A percentile compares a stretch with the other conserved stretches of the same genome.
Evolutionary conservation across 2,113 vertebrate species (phyloP).

Genomic region (Cavia aperea): DNA sequence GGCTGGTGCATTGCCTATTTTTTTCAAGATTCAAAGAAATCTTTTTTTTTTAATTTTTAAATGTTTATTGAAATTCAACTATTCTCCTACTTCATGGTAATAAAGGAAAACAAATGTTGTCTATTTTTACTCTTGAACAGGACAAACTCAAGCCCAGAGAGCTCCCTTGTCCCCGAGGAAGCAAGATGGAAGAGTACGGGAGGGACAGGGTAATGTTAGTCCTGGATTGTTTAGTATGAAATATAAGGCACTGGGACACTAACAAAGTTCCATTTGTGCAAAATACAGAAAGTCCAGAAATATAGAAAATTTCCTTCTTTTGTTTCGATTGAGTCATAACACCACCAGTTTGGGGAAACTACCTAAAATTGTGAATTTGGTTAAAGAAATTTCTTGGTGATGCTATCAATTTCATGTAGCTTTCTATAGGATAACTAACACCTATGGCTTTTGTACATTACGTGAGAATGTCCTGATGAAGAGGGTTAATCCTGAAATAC

Average conservation of each 20-base stretch:
- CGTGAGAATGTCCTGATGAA: neutral
- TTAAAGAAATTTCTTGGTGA: constrained; percentile 29
- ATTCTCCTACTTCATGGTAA: neutral
- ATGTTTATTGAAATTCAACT: neutral
- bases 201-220: neutral
- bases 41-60: neutral
- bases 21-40: neutral
- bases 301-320: neutral
- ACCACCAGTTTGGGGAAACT: neutral
- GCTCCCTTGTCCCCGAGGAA: neutral
- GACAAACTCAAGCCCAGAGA: neutral
- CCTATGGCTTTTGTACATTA: neutral
- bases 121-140: neutral
- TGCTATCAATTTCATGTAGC: neutral
- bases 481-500: neutral
- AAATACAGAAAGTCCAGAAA: neutral
- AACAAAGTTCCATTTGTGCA: neutral
- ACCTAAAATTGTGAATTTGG: neutral
- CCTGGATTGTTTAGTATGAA: neutral
- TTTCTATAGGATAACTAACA: neutral
- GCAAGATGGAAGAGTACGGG: neutral
- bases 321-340: neutral
- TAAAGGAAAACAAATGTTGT: neutral
- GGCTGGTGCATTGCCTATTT: neutral
- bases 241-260: neutral